These are phyloP conservation scores for Chaetogeoica ovagalla DNA, from an alignment of 2,888 invertebrate species.

Conservation along the genomic window DNA sequence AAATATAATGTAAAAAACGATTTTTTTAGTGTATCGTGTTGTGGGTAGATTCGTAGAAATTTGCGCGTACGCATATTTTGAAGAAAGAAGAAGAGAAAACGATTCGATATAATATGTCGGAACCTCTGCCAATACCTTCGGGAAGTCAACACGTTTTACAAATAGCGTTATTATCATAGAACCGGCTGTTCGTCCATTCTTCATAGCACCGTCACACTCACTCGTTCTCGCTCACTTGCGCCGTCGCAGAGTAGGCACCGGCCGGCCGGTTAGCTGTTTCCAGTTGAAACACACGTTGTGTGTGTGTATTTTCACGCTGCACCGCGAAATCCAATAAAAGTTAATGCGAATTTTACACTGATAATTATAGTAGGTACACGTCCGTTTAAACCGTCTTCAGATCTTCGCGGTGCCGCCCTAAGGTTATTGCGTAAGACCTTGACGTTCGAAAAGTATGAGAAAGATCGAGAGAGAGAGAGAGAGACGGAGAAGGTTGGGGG, in stretches of 20 bases:
- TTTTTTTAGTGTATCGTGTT: not conserved
- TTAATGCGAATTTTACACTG: constrained; percentile 44
- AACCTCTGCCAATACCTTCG: constrained; percentile 30
- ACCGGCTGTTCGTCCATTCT: constrained; percentile 30
- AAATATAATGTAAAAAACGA: not conserved
- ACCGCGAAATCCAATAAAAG: constrained; percentile 37
- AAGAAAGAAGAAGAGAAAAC: constrained; percentile 18
- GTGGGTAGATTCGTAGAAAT: not conserved
- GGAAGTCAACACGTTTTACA: constrained; percentile 10
- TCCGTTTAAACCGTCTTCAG: constrained; percentile 46
- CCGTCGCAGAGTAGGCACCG: no score
- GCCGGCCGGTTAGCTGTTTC: not conserved
- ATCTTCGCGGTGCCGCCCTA: constrained; percentile 30
- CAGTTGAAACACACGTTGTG: not conserved
- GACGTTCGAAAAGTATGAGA: not conserved
- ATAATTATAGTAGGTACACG: constrained; percentile 31
- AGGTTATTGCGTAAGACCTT: constrained; percentile 42
- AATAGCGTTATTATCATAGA: constrained; percentile 42
- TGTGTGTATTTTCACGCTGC: not conserved
- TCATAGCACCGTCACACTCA: not conserved
- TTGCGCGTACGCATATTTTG: constrained; percentile 12
- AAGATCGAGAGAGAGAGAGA: not conserved
- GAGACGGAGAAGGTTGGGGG: not conserved
- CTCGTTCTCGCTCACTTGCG: not conserved
- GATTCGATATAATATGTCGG: no score